Conservation (phyloP, 2,888 invertebrate species). For the Parasteatoda lunata region DNA sequence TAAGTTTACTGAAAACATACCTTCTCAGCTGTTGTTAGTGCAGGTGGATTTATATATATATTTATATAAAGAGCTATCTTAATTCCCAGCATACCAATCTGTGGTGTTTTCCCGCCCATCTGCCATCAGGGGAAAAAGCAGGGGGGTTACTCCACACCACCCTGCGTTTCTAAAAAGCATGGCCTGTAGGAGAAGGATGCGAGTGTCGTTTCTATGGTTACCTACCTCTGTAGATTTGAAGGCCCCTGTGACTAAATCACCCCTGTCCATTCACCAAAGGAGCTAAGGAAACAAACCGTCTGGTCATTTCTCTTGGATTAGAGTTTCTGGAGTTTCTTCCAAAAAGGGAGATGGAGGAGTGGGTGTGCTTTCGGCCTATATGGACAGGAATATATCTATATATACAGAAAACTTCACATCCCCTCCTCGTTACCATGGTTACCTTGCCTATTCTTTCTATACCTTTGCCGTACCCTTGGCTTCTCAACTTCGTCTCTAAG, state of each 20-base stretch:
- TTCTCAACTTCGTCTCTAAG: conserved; percentile 67
- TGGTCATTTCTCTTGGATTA: conserved; percentile 70
- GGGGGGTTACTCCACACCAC: conserved; percentile 10
- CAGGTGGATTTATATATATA: conserved; percentile 40
- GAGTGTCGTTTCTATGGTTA: conserved; percentile 67
- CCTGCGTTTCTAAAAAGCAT: conserved; percentile 40
- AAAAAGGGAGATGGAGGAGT: neutral
- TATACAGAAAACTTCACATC: conserved; percentile 34
- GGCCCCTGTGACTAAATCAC: conserved; percentile 68
- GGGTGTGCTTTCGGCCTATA: conserved; percentile 31
- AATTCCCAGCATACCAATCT: conserved; percentile 62
- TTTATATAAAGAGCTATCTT: conserved; percentile 28
- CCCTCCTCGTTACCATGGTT: conserved; percentile 59
- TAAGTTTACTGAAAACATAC: neutral
- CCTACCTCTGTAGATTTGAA: conserved; percentile 64
- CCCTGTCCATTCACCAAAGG: conserved; percentile 66
- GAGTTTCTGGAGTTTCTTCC: conserved; percentile 66
- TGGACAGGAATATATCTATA: conserved; percentile 55
- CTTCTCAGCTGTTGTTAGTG: neutral
- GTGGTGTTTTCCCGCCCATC: conserved; percentile 53
- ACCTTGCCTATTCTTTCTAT: conserved; percentile 50
- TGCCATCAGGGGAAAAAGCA: conserved; percentile 13
- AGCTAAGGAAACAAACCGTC: conserved; percentile 69
- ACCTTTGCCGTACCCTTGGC: conserved; percentile 59
- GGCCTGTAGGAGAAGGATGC: conserved; percentile 40